phyloP scores from a whole-genome alignment of 2,113 vertebrate genomes.

The Malurus alboscapulatus region DNA sequence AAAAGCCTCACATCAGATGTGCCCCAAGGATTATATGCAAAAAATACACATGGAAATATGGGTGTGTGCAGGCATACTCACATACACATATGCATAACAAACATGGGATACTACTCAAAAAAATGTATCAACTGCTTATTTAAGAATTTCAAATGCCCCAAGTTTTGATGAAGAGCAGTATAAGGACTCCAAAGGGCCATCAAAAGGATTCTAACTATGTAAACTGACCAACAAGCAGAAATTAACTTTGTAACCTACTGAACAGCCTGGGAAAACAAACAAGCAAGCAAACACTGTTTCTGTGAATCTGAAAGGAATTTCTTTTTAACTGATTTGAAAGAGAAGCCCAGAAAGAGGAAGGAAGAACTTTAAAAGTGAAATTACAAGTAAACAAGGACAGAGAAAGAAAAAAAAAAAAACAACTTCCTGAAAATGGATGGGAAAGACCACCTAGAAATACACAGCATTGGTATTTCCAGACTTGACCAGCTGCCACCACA shows the following conservation, averaged over 20 bases:
- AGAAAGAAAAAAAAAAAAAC: neutral
- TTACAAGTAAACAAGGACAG: neutral
- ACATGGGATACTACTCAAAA: neutral
- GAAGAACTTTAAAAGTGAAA: conserved; percentile 10
- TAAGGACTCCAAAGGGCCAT: neutral
- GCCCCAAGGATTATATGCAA: neutral
- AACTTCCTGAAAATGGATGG: neutral
- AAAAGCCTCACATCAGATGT: neutral
- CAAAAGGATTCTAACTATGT: neutral
- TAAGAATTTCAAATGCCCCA: neutral
- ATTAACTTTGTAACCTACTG: neutral
- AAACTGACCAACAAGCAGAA: neutral
- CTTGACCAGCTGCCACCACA: neutral
- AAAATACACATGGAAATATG: neutral
- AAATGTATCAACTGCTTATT: neutral
- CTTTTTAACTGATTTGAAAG: neutral
- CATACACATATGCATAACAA: neutral
- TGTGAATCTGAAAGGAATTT: neutral
- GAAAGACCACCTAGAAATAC: neutral
- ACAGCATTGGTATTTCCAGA: neutral
- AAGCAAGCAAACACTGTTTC: neutral
- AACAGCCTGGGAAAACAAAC: neutral
- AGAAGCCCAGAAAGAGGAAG: neutral
- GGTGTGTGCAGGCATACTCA: neutral
- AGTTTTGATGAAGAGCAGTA: neutral